Base-by-base conservation (phyloP, 1,140 invertebrate genomes). In the Drosophila ercepeae region DNA sequence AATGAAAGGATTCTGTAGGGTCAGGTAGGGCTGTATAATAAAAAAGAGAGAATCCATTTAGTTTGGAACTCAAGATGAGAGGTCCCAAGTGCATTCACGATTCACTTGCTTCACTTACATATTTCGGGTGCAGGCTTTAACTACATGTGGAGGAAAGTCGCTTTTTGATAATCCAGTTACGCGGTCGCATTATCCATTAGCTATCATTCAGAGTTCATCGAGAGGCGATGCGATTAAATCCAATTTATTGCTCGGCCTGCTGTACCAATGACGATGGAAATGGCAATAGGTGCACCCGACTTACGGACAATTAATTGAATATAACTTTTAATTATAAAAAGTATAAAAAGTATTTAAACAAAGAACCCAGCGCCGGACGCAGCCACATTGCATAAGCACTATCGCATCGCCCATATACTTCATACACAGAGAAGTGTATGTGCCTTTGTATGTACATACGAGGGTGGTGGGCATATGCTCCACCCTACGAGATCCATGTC, bases 281-380 rank as follows among this genome's bases (percentile, higher is more conserved):
- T 44, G 75, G 67, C 18, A 54, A 39, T 74, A 60, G 76, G 53
- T 42, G 70, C 44, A 53, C 25, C 41, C 48, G 59, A 58, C 79
- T 75, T 75, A 75, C 79, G 79, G 59, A 84, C 71, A 75, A 75
- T 67, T 79, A 84, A 84, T 84, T 78, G 75, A 83, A 86, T 84
- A 84, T 84, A 60, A 84, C 83, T 79, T 78, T 84, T 45, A 84
- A 83, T 83, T 83, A 83, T 72, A 32, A 32, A 32, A 32, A 55
- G 52, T 42, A 34, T 48, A 71, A 78, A 75, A 70, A 68, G 60
- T 16, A 67, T 16, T 67, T 34, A 55, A 69, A 48, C 68, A 77
- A 65, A 39, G 23, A 27, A 68, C 29, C 16, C 52, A 34, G 29
- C 21, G 60, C 36, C 48, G 46, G 18, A n/a, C 23, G 75, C 76